Evolutionary conservation across 2,888 invertebrate species (phyloP), one percentile per base, ranked within the genome.

Genomic region (Amphimallon solstitiale): DNA sequence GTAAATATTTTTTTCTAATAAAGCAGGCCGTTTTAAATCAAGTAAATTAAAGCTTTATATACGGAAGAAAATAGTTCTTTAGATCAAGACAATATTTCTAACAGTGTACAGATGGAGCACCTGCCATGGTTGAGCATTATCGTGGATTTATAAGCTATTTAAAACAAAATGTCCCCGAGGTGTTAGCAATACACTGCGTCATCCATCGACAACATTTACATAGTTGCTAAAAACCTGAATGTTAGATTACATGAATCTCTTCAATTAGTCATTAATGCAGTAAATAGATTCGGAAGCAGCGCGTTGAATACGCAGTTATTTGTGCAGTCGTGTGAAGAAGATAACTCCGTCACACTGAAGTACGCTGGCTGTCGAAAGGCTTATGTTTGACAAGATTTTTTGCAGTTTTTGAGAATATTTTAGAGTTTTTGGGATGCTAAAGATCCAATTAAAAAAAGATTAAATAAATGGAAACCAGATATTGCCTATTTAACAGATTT

Each of bases 311-410:
- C 65, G 43, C 46, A 68, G 29, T 73, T 75, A 73, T 75, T 73
- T 74, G 70, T 68, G 35, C 72, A 73, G 62, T 70, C 76, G 68
- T 75, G 74, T 64, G 70, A 73, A 52, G 72, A 75, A 74, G 72
- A 73, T 71, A 70, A 75, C 69, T 69, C 21, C 60, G 68, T 67
- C 71, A 74, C 48, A 70, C 72, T 66, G 68, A 71, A 70, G 67
- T 70, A 67, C 69, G 70, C 68, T 72, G 70, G 71, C 64, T 73
- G 67, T 76, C 72, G 35, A 74, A 73, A 74, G 73, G 68, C 23
- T 23, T 23, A 49, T 34, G n/a, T n/a, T n/a, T n/a, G n/a, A n/a
- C n/a, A n/a, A n/a, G n/a, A n/a, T n/a, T n/a, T n/a, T n/a, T n/a
- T n/a, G n/a, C n/a, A n/a, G n/a, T n/a, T n/a, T n/a, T n/a, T n/a